These are phyloP conservation scores for Acomys russatus DNA, from an alignment of 2,797 vertebrate species.

Conservation along the genomic window DNA sequence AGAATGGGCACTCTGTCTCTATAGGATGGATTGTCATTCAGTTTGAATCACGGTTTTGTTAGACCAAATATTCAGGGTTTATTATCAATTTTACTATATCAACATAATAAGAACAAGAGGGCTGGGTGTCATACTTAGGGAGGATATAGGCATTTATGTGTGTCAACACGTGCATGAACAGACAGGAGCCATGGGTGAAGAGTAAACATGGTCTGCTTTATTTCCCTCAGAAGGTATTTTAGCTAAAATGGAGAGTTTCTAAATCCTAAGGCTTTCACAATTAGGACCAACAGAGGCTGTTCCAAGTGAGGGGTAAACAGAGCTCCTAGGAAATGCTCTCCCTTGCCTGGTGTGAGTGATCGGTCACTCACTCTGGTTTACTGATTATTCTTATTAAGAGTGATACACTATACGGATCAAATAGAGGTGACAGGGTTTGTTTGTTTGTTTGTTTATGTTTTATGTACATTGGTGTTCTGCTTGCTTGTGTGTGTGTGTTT, in stretches of 20 bases:
- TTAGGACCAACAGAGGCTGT: not conserved
- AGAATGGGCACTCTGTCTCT: not conserved
- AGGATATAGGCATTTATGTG: not conserved
- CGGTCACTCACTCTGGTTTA: not conserved
- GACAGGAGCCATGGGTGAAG: not conserved
- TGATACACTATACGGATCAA: not conserved
- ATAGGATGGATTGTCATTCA: not conserved
- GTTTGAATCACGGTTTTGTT: constrained; percentile 34
- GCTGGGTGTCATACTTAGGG: not conserved
- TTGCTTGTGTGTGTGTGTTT: too few relatives aligned
- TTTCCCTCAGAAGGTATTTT: constrained; percentile 10
- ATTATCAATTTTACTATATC: constrained; percentile 39
- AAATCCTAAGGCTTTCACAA: not conserved
- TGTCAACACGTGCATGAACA: not conserved
- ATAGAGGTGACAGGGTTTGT: not conserved
- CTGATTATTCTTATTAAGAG: not conserved
- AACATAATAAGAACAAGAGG: not conserved
- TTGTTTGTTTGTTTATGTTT: not conserved
- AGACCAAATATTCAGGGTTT: constrained; percentile 4
- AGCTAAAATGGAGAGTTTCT: constrained; percentile 7
- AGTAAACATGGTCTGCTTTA: not conserved
- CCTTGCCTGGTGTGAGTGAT: not conserved
- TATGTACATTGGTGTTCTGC: too few relatives aligned
- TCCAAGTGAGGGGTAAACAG: not conserved
- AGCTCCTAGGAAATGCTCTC: constrained; percentile 1